Base-by-base conservation (phyloP, 2,797 vertebrate species). In the Lutjanus argentimaculatus region DNA sequence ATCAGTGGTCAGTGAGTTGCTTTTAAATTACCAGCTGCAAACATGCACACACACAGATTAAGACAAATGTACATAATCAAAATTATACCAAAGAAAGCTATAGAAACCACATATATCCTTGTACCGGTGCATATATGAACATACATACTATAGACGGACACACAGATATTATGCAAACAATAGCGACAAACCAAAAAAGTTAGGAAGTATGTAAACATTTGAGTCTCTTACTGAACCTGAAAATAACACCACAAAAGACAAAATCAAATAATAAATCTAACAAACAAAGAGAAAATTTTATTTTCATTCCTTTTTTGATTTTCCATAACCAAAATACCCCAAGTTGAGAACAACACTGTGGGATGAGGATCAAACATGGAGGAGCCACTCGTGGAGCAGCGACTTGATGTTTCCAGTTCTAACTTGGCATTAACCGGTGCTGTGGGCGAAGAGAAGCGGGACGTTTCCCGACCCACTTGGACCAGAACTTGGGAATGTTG, bases 401-500 rank as follows among this genome's bases (percentile, higher is more conserved):
- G 58, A 82, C 2, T 17, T 64, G 40, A n/a, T 75, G 30, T 57
- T 79, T 52, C 19, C 57, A 48, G 25, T 58, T 74, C 67, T 63
- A 83, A 82, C 75, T 67, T 82, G 79, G 65, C 64, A 76, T 46
- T 36, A 46, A 67, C 59, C 42, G n/a, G 71, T 53, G 66, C 64
- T 42, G 30, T 36, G 66, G 66, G 75, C 73, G 77, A 79, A 79
- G 71, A 81, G 79, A 85, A 84, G 59, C 9, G 19, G 85, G 85
- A 77, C 21, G 52, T 84, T 84, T 87, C 82, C 78, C 74, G 82
- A 91, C 89, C 91, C 88, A 91, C 91, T 94, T 94, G 93, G 93
- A 94, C 89, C 89, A 88, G 84, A 92, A 95, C 91, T 91, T 93
- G 92, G 90, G 89, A 93, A 91, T 91, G 83, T 77, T 45, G 73